Evolutionary conservation across 2,113 vertebrate species (phyloP).

Genomic region (Cebus imitator): DNA sequence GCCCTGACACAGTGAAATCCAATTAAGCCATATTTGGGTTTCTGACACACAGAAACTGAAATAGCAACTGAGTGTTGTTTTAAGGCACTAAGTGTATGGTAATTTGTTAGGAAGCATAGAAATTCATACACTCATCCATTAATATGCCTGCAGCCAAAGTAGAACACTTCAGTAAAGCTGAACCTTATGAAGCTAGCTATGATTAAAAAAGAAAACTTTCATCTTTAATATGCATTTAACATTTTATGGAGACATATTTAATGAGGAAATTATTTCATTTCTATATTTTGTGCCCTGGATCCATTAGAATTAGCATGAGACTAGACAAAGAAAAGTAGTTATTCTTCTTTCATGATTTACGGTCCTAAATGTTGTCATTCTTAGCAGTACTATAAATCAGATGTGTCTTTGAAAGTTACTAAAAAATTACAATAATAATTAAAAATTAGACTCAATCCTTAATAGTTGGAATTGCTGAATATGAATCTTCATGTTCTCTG

Average conservation of each 20-base stretch:
- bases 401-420: not conserved
- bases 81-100: not conserved
- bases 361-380: not conserved
- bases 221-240: conserved; percentile 38
- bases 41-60: not conserved
- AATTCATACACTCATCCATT: not conserved
- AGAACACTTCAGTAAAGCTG: not conserved
- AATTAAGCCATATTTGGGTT: not conserved
- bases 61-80: not conserved
- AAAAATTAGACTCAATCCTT: not conserved
- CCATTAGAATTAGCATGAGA: not conserved
- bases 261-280: conserved; percentile 28
- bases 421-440: not conserved
- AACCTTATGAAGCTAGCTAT: not conserved
- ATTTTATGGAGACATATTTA: conserved; percentile 34
- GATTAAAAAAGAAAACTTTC: not conserved
- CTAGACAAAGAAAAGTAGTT: not conserved
- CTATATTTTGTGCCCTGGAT: not conserved
- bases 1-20: not conserved
- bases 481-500: not conserved
- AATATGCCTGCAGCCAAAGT: not conserved
- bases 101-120: not conserved
- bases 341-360: not conserved
- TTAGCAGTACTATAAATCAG: not conserved
- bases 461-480: not conserved